Conservation (phyloP, 2,888 invertebrate genomes). For the Conchocele bisecta region DNA sequence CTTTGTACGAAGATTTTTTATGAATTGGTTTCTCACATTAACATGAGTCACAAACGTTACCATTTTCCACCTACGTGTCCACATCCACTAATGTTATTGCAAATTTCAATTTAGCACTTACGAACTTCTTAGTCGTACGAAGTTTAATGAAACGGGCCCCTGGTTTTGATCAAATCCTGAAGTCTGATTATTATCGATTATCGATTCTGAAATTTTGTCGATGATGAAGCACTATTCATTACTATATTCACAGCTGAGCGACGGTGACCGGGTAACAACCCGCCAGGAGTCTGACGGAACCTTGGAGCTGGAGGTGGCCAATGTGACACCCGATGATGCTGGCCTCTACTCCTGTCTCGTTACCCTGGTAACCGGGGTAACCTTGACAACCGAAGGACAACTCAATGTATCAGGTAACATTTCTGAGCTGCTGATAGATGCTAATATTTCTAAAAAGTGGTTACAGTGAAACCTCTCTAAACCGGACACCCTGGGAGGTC, state of each 20-base stretch:
- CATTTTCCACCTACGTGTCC: no score
- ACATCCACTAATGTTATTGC: no score
- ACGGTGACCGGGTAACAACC: conserved; percentile 38
- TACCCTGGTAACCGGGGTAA: conserved; percentile 60
- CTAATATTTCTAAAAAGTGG: not conserved
- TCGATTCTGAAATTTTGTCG: no score
- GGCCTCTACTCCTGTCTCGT: conserved; percentile 77
- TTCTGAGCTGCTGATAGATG: not conserved
- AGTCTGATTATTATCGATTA: no score
- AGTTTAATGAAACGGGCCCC: no score
- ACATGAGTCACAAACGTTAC: no score
- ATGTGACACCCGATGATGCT: conserved; percentile 69
- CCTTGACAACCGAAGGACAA: conserved; percentile 63
- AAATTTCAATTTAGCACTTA: no score
- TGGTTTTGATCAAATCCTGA: no score
- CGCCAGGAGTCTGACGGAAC: conserved; percentile 63
- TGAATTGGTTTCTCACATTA: no score
- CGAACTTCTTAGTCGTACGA: no score
- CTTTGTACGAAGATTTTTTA: no score
- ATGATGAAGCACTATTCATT: not conserved
- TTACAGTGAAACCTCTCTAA: not conserved
- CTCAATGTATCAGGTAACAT: conserved; percentile 64
- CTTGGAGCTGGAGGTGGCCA: conserved; percentile 86
- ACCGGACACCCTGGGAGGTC: no score
- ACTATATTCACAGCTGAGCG: conserved; percentile 47